Conservation (phyloP, 2,888 invertebrate species). For the Magallana nippona region DNA sequence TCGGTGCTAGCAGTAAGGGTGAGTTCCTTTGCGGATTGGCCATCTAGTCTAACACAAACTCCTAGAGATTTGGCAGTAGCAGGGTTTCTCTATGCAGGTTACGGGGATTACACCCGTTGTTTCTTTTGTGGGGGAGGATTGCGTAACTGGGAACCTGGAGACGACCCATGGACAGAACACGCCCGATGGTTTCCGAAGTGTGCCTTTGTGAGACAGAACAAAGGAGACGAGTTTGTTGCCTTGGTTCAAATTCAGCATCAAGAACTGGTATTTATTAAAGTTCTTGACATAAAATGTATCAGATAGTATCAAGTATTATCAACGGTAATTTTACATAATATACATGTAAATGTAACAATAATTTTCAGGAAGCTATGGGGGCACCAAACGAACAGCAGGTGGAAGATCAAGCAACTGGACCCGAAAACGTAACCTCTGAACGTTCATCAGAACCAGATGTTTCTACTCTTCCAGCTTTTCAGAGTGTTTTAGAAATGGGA, state of each 20-base stretch:
- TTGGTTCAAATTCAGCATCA: constrained; percentile 14
- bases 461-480: not conserved
- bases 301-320: too few relatives aligned
- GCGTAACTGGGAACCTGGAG: constrained; percentile 41
- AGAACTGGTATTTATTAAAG: not conserved
- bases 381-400: not conserved
- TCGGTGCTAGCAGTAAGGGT: constrained; percentile 12
- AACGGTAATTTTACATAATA: too few relatives aligned
- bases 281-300: too few relatives aligned
- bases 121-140: constrained; percentile 50
- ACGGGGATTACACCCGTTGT: constrained; percentile 42
- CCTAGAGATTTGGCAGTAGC: constrained; percentile 29
- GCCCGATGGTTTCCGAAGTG: constrained; percentile 47
- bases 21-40: constrained; percentile 40
- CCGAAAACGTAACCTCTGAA: not conserved
- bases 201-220: constrained; percentile 42
- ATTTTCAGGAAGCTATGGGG: not conserved
- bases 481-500: constrained; percentile 38
- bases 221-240: constrained; percentile 41
- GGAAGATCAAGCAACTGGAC: not conserved
- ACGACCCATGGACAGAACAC: constrained; percentile 45
- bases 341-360: not conserved
- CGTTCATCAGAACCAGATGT: not conserved
- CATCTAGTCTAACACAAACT: constrained; percentile 3
- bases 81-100: constrained; percentile 42